Conservation (phyloP, 2,113 vertebrate genomes). For the Myotis lucifugus region DNA sequence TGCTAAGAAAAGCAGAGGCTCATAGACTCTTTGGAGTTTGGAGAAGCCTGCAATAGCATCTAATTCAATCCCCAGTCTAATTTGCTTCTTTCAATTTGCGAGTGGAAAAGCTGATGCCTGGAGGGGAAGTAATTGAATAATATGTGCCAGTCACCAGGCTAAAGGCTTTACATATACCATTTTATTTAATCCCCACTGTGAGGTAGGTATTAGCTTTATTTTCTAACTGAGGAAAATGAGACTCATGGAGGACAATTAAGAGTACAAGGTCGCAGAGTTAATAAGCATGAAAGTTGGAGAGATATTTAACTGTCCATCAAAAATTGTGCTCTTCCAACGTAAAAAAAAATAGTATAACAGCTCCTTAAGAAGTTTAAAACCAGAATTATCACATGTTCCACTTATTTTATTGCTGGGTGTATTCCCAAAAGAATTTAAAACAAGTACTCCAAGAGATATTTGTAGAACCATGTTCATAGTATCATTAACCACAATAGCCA, state of each 20-base stretch:
- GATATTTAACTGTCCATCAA: background rate
- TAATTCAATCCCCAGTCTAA: slow-evolving; percentile 14
- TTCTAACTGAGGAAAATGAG: background rate
- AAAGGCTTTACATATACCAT: background rate
- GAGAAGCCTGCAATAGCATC: background rate
- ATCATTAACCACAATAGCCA: background rate
- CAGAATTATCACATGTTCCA: background rate
- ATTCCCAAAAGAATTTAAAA: background rate
- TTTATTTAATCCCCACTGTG: background rate
- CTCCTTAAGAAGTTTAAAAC: background rate
- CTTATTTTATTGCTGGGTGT: background rate
- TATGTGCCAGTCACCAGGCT: background rate
- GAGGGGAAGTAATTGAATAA: background rate
- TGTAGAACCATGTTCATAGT: background rate
- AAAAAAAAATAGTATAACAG: background rate
- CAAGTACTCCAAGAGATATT: background rate
- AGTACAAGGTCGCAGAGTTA: background rate
- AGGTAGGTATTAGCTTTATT: background rate
- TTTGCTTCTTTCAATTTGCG: slow-evolving; percentile 2
- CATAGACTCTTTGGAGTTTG: background rate
- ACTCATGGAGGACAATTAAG: background rate
- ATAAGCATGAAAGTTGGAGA: background rate
- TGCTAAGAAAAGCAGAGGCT: slow-evolving; percentile 37
- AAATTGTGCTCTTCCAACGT: background rate
- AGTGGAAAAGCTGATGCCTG: background rate